Conservation (phyloP, 2,113 vertebrate species). For the Phalacrocorax carbo region DNA sequence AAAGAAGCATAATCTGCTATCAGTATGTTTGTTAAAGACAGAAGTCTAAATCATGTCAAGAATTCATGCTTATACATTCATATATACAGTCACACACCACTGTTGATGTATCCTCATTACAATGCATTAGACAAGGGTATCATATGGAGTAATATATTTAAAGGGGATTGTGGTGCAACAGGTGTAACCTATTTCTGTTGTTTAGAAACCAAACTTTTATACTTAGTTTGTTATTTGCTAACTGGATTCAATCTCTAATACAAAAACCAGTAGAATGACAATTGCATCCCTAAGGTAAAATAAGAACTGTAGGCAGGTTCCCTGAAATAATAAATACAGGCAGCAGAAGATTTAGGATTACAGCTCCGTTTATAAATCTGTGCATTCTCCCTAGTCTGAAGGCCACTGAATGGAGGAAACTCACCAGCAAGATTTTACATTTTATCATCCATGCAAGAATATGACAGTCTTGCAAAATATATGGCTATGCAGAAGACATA, state of each 20-base stretch:
- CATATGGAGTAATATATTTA: neutral
- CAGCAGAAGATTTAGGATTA: slow-evolving; percentile 28
- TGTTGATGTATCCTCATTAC: neutral
- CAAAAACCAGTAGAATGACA: neutral
- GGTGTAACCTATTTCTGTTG: neutral
- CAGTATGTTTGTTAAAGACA: neutral
- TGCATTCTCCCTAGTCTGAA: neutral
- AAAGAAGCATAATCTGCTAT: neutral
- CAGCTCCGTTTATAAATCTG: slow-evolving; percentile 1
- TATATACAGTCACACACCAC: neutral
- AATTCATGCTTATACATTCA: neutral
- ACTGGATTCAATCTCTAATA: neutral
- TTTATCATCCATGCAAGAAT: slow-evolving; percentile 10
- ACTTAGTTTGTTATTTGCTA: neutral
- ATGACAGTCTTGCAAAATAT: neutral
- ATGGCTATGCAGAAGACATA: neutral
- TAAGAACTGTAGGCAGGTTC: neutral
- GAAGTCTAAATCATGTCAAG: neutral
- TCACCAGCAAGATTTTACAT: neutral
- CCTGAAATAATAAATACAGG: slow-evolving; percentile 1
- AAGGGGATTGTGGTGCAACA: neutral
- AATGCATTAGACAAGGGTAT: neutral
- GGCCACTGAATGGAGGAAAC: neutral
- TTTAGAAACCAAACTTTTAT: neutral
- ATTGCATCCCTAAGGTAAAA: neutral